These are phyloP conservation scores for Drosophila kanekoi DNA, from an alignment of 2,888 invertebrate genomes.

Conservation along the genomic window DNA sequence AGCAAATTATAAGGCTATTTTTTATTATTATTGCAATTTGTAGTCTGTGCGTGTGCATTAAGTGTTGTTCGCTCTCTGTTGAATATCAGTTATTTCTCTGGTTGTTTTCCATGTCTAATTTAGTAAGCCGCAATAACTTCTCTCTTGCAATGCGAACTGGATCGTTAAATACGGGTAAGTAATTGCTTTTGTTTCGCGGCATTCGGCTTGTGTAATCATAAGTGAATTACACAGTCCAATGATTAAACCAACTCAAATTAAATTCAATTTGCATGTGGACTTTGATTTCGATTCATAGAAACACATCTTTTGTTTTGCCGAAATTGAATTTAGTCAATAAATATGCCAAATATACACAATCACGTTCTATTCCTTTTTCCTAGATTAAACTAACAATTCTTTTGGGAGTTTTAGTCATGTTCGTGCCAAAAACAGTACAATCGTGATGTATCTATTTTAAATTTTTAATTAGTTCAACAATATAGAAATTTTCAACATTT, in stretches of 20 bases:
- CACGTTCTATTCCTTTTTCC: not conserved
- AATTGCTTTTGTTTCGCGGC: slow-evolving; percentile 24
- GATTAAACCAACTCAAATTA: slow-evolving; percentile 10
- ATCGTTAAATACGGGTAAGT: slow-evolving; percentile 29
- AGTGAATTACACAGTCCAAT: slow-evolving; percentile 41
- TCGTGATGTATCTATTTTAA: not conserved
- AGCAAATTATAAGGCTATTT: slow-evolving; percentile 2
- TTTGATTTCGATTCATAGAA: not conserved
- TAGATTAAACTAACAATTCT: not conserved
- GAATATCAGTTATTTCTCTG: slow-evolving; percentile 2
- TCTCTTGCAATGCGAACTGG: slow-evolving; percentile 7
- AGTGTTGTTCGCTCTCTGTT: slow-evolving; percentile 2
- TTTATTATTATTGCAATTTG: slow-evolving; percentile 12
- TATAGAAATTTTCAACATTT: not conserved
- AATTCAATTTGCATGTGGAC: slow-evolving; percentile 4
- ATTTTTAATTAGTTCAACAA: not conserved
- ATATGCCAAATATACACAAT: not conserved
- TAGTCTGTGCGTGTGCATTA: slow-evolving; percentile 14
- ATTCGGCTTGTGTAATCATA: slow-evolving; percentile 31
- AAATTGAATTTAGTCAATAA: not conserved
- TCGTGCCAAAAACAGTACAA: not conserved
- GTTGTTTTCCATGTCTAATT: slow-evolving; percentile 13
- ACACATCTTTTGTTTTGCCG: not conserved
- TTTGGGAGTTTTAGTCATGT: not conserved
- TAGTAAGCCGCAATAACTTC: slow-evolving; percentile 16